Evolutionary conservation across 2,888 invertebrate genomes (phyloP).

Genomic region (Xestia c-nigrum): DNA sequence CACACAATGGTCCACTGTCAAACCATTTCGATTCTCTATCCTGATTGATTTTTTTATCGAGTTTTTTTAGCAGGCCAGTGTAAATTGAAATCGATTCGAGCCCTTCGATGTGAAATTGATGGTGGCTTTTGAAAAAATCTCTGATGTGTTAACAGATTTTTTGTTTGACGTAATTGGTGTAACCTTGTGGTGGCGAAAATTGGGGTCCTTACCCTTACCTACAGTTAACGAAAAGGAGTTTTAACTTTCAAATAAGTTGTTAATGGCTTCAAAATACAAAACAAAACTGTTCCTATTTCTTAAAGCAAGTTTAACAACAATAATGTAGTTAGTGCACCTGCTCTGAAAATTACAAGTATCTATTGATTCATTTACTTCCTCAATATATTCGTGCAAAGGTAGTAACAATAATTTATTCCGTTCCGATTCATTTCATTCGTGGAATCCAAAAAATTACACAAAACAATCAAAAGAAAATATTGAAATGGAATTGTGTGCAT

Average conservation of each 20-base stretch:
- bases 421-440: slow-evolving; percentile 61
- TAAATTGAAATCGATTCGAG: slow-evolving; percentile 86
- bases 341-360: not conserved
- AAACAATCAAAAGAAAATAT: slow-evolving; percentile 69
- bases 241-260: not conserved
- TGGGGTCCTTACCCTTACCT: not conserved
- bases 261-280: not conserved
- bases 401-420: slow-evolving; percentile 47
- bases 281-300: not conserved
- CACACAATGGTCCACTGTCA: slow-evolving; percentile 85
- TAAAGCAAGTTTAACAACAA: not conserved
- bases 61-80: slow-evolving; percentile 78
- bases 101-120: slow-evolving; percentile 79
- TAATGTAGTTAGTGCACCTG: not conserved
- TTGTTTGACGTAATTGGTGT: slow-evolving; percentile 25
- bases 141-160: slow-evolving; percentile 65
- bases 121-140: slow-evolving; percentile 67
- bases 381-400: slow-evolving; percentile 24
- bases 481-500: slow-evolving; percentile 73
- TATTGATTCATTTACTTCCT: slow-evolving; percentile 18
- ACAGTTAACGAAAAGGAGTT: slow-evolving; percentile 3
- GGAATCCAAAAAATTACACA: slow-evolving; percentile 64
- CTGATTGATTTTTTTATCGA: slow-evolving; percentile 88
- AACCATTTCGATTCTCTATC: slow-evolving; percentile 80
- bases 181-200: slow-evolving; percentile 28